A percentile compares a stretch with the other conserved stretches of the same genome.
phyloP scores from a whole-genome alignment of 2,888 invertebrate species.

The Chrysina gloriosa region DNA sequence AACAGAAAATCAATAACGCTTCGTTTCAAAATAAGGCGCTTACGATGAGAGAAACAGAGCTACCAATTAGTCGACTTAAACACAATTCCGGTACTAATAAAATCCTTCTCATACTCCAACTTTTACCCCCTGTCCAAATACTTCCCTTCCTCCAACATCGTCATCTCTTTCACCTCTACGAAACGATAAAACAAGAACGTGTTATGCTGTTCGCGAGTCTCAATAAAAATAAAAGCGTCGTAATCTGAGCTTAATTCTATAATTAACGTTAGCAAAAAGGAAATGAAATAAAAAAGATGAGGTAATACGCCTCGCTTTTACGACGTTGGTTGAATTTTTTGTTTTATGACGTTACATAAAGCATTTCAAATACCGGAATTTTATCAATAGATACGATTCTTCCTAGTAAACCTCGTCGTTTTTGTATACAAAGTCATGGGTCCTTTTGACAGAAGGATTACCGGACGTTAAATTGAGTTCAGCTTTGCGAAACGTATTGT shows the following conservation, averaged over 20 bases:
- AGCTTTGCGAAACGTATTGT: no score
- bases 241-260: conserved; percentile 35
- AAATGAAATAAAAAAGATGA: conserved; percentile 34
- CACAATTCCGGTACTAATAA: conserved; percentile 28
- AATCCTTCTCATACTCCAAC: background rate
- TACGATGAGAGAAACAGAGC: conserved; percentile 21
- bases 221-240: conserved; percentile 37
- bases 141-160: background rate
- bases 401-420: no score
- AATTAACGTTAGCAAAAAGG: conserved; percentile 36
- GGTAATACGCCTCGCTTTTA: conserved; percentile 28
- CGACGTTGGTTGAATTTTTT: conserved; percentile 27
- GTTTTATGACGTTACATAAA: conserved; percentile 13
- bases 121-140: background rate
- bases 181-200: conserved; percentile 37
- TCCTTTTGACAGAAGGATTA: no score
- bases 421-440: no score
- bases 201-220: conserved; percentile 30
- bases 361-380: conserved; percentile 6
- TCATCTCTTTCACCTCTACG: conserved; percentile 28
- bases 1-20: conserved; percentile 19
- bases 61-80: conserved; percentile 33
- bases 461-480: no score
- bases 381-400: conserved; percentile 13
- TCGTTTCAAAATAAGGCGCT: conserved; percentile 29